Evolutionary conservation across 2,113 vertebrate species (phyloP).

Genomic region (Phainopepla nitens): DNA sequence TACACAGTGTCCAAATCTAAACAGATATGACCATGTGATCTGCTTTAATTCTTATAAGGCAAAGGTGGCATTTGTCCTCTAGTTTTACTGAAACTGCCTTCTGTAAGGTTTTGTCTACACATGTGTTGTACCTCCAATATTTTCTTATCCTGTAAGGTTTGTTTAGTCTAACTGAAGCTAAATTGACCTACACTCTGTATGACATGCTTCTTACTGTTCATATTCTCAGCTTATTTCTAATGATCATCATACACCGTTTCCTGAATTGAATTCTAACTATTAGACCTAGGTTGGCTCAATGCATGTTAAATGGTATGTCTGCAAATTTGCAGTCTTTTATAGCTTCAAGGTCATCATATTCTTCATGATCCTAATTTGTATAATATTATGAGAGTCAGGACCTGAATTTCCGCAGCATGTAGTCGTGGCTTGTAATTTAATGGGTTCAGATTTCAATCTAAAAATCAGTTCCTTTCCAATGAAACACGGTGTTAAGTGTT

Average conservation of each 20-base stretch:
- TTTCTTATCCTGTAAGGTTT: background rate
- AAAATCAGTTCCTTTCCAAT: background rate
- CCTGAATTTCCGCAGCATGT: slow-evolving; percentile 10
- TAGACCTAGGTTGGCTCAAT: slow-evolving; percentile 4
- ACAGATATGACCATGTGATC: background rate
- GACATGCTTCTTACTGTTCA: background rate
- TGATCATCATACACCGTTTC: background rate
- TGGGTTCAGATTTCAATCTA: background rate
- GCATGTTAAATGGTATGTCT: slow-evolving; percentile 24
- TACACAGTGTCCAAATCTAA: background rate
- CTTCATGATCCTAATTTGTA: slow-evolving; percentile 36
- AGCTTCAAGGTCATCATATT: slow-evolving; percentile 41
- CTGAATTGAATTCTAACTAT: slow-evolving; percentile 38
- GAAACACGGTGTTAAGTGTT: background rate
- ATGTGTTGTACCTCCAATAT: background rate
- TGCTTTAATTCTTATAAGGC: background rate
- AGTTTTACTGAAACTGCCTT: background rate
- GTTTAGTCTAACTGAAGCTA: background rate
- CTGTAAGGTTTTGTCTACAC: background rate
- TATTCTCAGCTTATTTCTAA: background rate
- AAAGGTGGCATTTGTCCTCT: background rate
- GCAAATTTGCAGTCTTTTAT: slow-evolving; percentile 37
- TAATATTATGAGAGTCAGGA: background rate
- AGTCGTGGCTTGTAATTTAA: slow-evolving; percentile 16
- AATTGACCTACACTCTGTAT: background rate